Conservation (phyloP, 1,140 invertebrate species). For the Aporrectodea caliginosa region DNA sequence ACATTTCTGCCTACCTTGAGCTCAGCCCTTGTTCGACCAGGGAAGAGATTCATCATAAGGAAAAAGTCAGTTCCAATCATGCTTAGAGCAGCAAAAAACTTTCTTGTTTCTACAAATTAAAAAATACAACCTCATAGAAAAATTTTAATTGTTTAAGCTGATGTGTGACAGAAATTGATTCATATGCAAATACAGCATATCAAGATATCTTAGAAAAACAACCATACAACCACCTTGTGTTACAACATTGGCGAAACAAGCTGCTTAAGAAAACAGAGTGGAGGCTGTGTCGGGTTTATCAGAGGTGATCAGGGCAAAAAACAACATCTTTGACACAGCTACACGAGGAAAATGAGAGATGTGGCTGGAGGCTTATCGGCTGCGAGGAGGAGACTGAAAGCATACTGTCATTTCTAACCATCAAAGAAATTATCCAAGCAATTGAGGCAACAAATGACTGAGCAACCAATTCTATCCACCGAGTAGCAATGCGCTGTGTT, state of each 20-base stretch:
- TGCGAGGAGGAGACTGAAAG: too few relatives aligned
- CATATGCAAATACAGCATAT: background rate
- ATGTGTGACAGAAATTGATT: background rate
- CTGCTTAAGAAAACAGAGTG: background rate
- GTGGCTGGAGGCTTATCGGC: too few relatives aligned
- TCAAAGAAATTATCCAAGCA: background rate
- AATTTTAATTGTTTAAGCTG: background rate
- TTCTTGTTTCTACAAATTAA: slow-evolving; percentile 66
- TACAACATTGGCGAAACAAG: background rate
- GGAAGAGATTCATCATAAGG: slow-evolving; percentile 78
- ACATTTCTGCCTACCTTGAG: slow-evolving; percentile 66
- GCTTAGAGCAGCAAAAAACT: slow-evolving; percentile 82
- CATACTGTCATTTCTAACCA: too few relatives aligned
- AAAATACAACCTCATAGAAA: slow-evolving; percentile 9
- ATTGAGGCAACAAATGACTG: background rate
- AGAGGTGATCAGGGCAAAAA: background rate
- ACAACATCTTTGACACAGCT: too few relatives aligned
- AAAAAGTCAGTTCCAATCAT: slow-evolving; percentile 84
- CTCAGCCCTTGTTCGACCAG: slow-evolving; percentile 69
- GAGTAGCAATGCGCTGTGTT: too few relatives aligned
- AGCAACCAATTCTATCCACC: background rate
- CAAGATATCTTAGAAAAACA: background rate
- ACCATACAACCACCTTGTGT: background rate
- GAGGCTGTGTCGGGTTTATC: background rate
- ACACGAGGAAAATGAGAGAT: too few relatives aligned